Evolutionary conservation across 2,113 vertebrate genomes (phyloP).

Genomic region (Halcyon malimbica): DNA sequence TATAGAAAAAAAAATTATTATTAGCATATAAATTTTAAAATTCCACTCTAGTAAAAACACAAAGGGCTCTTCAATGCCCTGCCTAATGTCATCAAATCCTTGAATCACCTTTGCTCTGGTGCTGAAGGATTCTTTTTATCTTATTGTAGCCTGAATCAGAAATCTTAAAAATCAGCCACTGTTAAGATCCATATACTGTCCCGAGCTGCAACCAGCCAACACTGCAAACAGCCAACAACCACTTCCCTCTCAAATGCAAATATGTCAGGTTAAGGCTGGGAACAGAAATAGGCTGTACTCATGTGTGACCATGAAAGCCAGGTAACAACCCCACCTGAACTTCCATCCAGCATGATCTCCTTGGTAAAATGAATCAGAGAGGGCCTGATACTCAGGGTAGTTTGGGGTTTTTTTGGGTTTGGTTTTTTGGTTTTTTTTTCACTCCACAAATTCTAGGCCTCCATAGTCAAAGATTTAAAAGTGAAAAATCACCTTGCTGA

Average conservation of each 20-base stretch:
- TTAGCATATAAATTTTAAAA: background rate
- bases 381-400: accelerated
- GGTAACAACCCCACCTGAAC: background rate
- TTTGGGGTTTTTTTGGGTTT: background rate
- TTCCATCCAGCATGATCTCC: background rate
- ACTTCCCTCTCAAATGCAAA: background rate
- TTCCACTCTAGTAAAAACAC: background rate
- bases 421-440: background rate
- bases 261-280: background rate
- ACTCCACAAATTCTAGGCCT: background rate
- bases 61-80: background rate
- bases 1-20: background rate
- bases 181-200: background rate
- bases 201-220: background rate
- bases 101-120: accelerated
- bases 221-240: background rate
- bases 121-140: background rate
- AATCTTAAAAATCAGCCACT: background rate
- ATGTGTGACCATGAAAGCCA: accelerated
- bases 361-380: background rate
- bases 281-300: background rate
- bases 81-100: background rate
- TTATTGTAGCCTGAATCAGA: background rate
- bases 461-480: background rate
- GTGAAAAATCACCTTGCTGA: background rate